Base-by-base conservation (phyloP, 2,113 vertebrate genomes). In the Ciconia maguari region DNA sequence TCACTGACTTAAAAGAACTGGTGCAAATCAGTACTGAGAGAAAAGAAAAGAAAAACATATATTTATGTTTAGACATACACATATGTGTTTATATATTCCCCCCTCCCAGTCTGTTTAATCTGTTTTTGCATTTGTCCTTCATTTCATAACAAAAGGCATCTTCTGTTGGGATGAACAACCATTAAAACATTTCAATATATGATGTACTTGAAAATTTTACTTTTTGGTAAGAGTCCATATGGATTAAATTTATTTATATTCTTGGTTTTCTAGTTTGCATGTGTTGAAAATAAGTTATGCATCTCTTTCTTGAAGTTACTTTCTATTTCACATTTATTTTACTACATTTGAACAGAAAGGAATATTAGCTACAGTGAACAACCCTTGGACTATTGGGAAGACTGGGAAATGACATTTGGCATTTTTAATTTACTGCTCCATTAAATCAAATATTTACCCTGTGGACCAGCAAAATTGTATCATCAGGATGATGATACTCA, bases 351-450 rank as follows among this genome's bases (percentile, higher is more conserved):
- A 60, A 69, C 27, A 65, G 74, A 48, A 86, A 72, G 54, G 49
- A 86, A 80, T 83, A 72, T 76, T 62, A 85, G 76, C 22, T 62
- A 30, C 52, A 55, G 38, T 5, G 48, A 94, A 65, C 1, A 2
- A 38, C 17, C 36, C 29, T 64, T 0, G 1, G 72, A 76, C 71
- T 69, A 3, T 29, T 38, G 76, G 80, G 87, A 83, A 72, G 58
- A 34, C 46, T 49, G 76, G 30, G 80, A 95, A 89, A 89, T 89
- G 25, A 60, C 70, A 90, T 80, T 76, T 79, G 71, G 41, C 54
- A 76, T 94, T 96, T 86, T 69, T 89, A 86, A 92, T 95, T 92
- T 88, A 19, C 83, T 69, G 93, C 93, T 92, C 54, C 66, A 86
- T 92, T 95, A 92, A 72, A 86, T 76, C 52, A 76, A 83, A 76